These are phyloP conservation scores for Monochamus saltuarius DNA, from an alignment of 1,140 invertebrate species.

Conservation along the genomic window DNA sequence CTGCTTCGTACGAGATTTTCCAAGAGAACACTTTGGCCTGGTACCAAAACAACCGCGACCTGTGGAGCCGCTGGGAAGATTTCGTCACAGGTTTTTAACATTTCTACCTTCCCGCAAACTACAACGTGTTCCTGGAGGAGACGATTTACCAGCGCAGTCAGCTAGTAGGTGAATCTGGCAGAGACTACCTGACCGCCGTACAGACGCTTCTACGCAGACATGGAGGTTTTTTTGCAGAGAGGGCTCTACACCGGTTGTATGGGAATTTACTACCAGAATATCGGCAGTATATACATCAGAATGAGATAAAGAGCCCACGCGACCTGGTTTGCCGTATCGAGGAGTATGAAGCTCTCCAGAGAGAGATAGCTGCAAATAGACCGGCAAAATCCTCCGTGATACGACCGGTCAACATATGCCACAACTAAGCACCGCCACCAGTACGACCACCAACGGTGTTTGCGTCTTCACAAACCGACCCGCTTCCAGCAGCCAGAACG, in stretches of 20 bases:
- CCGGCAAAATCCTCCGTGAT: background rate
- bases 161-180: background rate
- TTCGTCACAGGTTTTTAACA: slow-evolving; percentile 10
- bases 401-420: background rate
- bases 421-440: background rate
- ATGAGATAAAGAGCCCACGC: too few relatives aligned
- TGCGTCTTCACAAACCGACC: too few relatives aligned
- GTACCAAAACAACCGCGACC: slow-evolving; percentile 11
- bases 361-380: background rate
- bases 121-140: slow-evolving; percentile 8
- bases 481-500: background rate
- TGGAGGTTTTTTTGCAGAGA: background rate
- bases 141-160: slow-evolving; percentile 8
- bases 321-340: too few relatives aligned
- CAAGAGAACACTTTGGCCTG: too few relatives aligned
- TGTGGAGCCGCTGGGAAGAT: slow-evolving; percentile 8
- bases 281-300: background rate
- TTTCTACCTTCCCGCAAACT: slow-evolving; percentile 7
- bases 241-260: slow-evolving; percentile 10
- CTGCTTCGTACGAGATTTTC: too few relatives aligned
- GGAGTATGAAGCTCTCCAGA: background rate
- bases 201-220: slow-evolving; percentile 19
- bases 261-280: too few relatives aligned
- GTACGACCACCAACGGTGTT: too few relatives aligned
- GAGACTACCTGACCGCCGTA: slow-evolving; percentile 12